phyloP scores from a whole-genome alignment of 2,797 vertebrate genomes.

The Melanotaenia boesemani region DNA sequence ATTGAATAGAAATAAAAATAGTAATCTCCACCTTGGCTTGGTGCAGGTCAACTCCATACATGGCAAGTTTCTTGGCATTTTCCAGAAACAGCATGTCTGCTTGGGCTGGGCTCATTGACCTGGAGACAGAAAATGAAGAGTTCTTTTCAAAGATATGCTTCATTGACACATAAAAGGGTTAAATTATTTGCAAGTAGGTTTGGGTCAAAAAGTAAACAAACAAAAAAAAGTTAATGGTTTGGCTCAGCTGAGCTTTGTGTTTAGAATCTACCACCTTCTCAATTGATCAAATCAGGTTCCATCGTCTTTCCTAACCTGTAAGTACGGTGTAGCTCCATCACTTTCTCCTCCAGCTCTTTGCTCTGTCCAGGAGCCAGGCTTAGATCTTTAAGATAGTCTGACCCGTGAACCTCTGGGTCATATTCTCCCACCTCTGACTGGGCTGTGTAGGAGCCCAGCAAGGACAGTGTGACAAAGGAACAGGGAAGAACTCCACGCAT shows the following conservation, averaged over 20 bases:
- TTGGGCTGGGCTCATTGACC: constrained; percentile 96
- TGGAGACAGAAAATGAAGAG: constrained; percentile 59
- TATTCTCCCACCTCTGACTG: constrained; percentile 98
- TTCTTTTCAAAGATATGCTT: not conserved
- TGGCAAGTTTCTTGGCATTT: constrained; percentile 95
- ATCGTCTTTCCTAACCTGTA: constrained; percentile 84
- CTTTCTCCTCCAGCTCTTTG: constrained; percentile 94
- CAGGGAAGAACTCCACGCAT: constrained; percentile 90
- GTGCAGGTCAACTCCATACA: constrained; percentile 98
- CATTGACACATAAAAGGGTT: not conserved
- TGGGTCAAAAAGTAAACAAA: not conserved
- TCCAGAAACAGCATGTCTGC: constrained; percentile 96
- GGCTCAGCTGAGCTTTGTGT: not conserved
- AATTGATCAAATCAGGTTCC: not conserved
- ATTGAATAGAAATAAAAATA: not conserved
- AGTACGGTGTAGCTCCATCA: constrained; percentile 94
- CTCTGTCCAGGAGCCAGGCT: constrained; percentile 92
- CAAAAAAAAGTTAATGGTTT: not conserved
- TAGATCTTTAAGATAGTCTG: constrained; percentile 90
- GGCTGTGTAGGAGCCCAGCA: constrained; percentile 93
- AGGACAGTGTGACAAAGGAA: constrained; percentile 93
- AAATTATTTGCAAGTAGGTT: not conserved
- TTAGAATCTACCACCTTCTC: not conserved
- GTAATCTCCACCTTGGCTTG: constrained; percentile 89
- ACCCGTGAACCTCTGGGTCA: constrained; percentile 89